Base-by-base conservation (phyloP, 2,113 vertebrate species). In the Cephalopholis sonnerati region DNA sequence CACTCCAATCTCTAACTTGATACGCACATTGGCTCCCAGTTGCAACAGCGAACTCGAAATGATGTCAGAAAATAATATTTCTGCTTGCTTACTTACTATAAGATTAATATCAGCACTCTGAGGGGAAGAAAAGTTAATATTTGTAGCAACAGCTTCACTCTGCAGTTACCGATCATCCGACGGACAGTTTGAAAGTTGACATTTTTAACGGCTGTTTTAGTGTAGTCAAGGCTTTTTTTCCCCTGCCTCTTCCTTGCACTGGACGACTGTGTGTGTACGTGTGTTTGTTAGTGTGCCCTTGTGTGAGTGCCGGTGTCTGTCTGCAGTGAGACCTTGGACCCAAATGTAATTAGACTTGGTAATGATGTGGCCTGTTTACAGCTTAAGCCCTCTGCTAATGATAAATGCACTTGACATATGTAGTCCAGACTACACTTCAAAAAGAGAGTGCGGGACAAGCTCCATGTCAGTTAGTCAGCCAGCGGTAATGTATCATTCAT, bases 281-380 rank as follows among this genome's bases (percentile, higher is more conserved):
- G 64, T 54, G 24, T 81, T 61, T 86, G 25, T 55, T n/a, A 63
- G 71, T 24, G 66, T 82, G 81, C 72, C 69, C 75, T 74, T 77
- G 77, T 66, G 79, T 79, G 51, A 81, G 57, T 63, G 76, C 68
- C 67, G 68, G 75, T 80, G 62, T 85, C 76, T 82, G 48, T 86
- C 72, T 91, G 89, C 92, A 93, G 77, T 64, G 81, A 89, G 91
- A 91, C 90, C 91, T 91, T 86, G 82, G 82, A 87, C 90, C 57
- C 88, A 90, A 91, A 89, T 94, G 69, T 96, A 95, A 97, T 97
- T 96, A 96, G 95, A 96, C 86, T 94, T 92, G 90, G 91, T 92
- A 95, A 96, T 94, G 89, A 93, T 91, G 88, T 93, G 92, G 94
- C 90, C 93, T 95, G 93, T 95, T 96, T 96, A 95, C 92, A 93